Conservation (phyloP, 64 coral and sea anemone species). For the Dendronephthya gigantea region DNA sequence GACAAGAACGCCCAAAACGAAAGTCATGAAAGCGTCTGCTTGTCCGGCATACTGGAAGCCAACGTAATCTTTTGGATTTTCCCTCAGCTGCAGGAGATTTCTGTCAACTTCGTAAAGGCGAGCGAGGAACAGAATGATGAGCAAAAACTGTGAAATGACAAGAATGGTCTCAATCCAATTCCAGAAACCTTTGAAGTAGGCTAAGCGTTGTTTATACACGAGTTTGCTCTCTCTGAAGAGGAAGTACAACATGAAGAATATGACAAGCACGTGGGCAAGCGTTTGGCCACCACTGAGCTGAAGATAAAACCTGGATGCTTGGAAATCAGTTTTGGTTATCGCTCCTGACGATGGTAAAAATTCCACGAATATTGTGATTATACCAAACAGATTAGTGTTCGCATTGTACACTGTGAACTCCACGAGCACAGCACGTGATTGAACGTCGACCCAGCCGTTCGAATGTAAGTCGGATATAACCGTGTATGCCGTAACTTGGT, state of each 20-base stretch:
- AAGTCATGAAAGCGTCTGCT: slow-evolving; percentile 49
- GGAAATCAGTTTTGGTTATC: slow-evolving; percentile 42
- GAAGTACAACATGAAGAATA: slow-evolving; percentile 71
- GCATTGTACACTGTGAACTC: no score
- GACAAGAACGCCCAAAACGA: slow-evolving; percentile 60
- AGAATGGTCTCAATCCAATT: slow-evolving; percentile 83
- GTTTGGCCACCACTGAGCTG: background rate
- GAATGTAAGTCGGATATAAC: slow-evolving; percentile 82
- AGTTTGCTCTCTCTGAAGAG: slow-evolving; percentile 68
- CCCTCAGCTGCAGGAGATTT: slow-evolving; percentile 44
- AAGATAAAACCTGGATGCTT: slow-evolving; percentile 49
- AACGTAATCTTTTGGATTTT: slow-evolving; percentile 81
- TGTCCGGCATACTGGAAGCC: slow-evolving; percentile 83
- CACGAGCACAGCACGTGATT: slow-evolving; percentile 38
- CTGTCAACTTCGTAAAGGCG: slow-evolving; percentile 58
- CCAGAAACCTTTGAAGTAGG: slow-evolving; percentile 82
- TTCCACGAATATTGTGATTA: slow-evolving; percentile 70
- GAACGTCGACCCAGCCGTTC: slow-evolving; percentile 50
- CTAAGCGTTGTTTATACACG: slow-evolving; percentile 44
- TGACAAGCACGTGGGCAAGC: background rate
- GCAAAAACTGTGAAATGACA: slow-evolving; percentile 54
- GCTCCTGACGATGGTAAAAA: slow-evolving; percentile 70
- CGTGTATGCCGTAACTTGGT: slow-evolving; percentile 54
- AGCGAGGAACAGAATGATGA: slow-evolving; percentile 49
- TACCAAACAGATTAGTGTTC: slow-evolving; percentile 56